Evolutionary conservation across 2,113 vertebrate species (phyloP), one percentile per base, ranked within the genome.

Genomic region (Notothenia coriiceps): DNA sequence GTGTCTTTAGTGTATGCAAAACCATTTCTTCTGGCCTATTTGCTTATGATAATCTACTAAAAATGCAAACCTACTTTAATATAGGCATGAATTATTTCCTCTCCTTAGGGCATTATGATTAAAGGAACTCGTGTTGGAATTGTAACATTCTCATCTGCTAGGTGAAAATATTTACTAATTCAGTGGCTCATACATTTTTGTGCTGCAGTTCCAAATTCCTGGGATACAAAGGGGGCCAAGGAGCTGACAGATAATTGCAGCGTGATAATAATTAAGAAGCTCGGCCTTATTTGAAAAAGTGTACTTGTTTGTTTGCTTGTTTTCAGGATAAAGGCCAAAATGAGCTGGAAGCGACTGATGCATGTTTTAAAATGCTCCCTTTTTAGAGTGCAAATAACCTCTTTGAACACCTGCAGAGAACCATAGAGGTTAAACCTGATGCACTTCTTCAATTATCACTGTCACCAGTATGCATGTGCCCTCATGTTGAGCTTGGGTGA

Each of bases 91-190:
- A 65, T 63, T 73, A 81, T 67, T 5, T 76, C 6, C 65, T 69
- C 43, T 78, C 80, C 55, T 67, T 4, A 44, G 60, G 71, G 73
- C 77, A 68, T 12, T 29, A 60, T 40, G 40, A 84, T 82, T 70
- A 70, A 75, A 76, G 43, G 62, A 72, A 44, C 25, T 10, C 54
- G 22, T 51, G 25, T 35, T 52, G 35, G 51, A 40, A 55, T 67
- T 69, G 66, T 52, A 66, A 10, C 25, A 64, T 47, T 81, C 77
- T 78, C 29, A 85, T 76, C 60, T 49, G 54, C 25, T 9, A 59
- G 57, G 55, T 68, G 56, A 67, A 77, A 61, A 62, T 51, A 85
- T 65, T 60, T 67, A 43, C 52, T 50, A 0, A 68, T 77, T 75
- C 50, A 51, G 22, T 46, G 12, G 13, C 70, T 69, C 22, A 7